These are phyloP conservation scores for Paracentrotus lividus DNA, from an alignment of 53 echinoderm and acorn worm genomes.

Conservation along the genomic window DNA sequence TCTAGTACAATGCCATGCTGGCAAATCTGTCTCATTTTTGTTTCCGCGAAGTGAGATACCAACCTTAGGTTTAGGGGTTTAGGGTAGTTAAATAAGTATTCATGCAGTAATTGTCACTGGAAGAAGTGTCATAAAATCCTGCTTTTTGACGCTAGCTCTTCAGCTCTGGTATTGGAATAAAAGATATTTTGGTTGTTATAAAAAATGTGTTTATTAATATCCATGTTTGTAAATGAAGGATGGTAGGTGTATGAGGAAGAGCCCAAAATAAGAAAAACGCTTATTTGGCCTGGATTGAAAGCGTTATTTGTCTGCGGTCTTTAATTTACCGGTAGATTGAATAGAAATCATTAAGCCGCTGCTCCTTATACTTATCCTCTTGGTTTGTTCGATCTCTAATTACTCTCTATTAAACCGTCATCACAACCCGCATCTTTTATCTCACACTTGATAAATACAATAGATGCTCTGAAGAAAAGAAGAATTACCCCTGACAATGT, in stretches of 20 bases:
- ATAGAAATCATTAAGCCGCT: background rate
- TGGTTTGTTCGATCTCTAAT: background rate
- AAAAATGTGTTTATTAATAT: no score
- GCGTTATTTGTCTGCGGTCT: background rate
- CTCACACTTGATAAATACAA: background rate
- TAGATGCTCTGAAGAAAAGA: background rate
- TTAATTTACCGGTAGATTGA: background rate
- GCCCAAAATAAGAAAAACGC: background rate
- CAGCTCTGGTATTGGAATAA: no score
- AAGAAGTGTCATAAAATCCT: no score
- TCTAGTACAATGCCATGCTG: no score
- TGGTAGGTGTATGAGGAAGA: background rate
- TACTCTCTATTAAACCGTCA: slow-evolving; percentile 48
- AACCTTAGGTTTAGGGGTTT: no score
- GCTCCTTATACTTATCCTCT: background rate
- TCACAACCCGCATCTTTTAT: background rate
- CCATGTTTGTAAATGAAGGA: no score
- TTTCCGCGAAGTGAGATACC: no score
- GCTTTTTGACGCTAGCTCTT: no score
- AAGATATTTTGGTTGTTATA: no score
- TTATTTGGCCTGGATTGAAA: background rate
- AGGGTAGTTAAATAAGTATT: no score
- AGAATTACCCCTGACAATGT: background rate
- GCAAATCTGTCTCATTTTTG: no score
- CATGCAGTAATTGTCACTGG: no score